Conservation (phyloP, 2,888 invertebrate species). For the Corythucha ciliata region DNA sequence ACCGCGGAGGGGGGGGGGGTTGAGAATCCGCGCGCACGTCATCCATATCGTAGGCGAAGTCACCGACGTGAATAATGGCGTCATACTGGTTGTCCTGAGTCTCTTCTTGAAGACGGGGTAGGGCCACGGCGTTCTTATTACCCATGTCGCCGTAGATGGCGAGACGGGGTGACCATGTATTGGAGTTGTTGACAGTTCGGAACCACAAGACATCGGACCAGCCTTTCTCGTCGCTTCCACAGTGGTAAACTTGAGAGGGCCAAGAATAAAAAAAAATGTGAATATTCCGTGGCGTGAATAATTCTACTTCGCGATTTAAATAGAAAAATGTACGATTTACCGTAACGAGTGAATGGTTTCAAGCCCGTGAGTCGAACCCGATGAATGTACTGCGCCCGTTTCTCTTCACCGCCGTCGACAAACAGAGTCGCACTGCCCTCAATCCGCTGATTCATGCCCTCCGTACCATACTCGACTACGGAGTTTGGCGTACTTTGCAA, state of each 20-base stretch:
- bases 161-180: constrained; percentile 66
- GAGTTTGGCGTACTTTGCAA: constrained; percentile 57
- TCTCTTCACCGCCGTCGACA: constrained; percentile 60
- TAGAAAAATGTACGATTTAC: too few species aligned
- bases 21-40: constrained; percentile 42
- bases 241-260: constrained; percentile 75
- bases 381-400: constrained; percentile 66
- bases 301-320: too few species aligned
- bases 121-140: constrained; percentile 77
- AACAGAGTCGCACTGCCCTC: constrained; percentile 54
- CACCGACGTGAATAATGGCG: constrained; percentile 82
- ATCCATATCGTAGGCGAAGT: constrained; percentile 92
- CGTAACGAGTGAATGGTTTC: constrained; percentile 53
- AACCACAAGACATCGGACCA: constrained; percentile 78
- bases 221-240: constrained; percentile 64
- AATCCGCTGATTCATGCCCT: constrained; percentile 42
- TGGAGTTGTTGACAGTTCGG: constrained; percentile 56
- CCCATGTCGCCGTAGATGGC: constrained; percentile 94
- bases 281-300: too few species aligned
- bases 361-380: constrained; percentile 55
- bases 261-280: too few species aligned
- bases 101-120: constrained; percentile 75
- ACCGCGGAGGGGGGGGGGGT: neutral
- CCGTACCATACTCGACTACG: constrained; percentile 63
- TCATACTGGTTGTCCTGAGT: constrained; percentile 71